A percentile compares a stretch with the other conserved stretches of the same genome.
These are phyloP conservation scores for Patagioenas fasciata DNA, from an alignment of 2,113 vertebrate species.

Conservation along the genomic window DNA sequence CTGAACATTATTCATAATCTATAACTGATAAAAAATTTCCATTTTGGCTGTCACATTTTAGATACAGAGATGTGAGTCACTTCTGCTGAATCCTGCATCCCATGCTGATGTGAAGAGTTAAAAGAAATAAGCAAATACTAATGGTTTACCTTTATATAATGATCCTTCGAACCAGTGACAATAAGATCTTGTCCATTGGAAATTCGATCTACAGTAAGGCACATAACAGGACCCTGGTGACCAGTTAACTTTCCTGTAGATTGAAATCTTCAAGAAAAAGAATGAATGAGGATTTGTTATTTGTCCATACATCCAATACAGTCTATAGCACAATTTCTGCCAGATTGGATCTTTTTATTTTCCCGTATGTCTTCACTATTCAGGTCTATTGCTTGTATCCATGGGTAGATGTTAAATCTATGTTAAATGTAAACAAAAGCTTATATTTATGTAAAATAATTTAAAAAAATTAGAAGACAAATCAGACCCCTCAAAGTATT, in stretches of 20 bases:
- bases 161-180: slow-evolving; percentile 96
- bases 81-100: not conserved
- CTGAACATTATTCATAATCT: not conserved
- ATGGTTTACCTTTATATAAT: slow-evolving; percentile 87
- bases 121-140: not conserved
- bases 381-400: not conserved
- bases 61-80: not conserved
- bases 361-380: not conserved
- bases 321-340: not conserved
- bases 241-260: slow-evolving; percentile 96
- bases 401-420: not conserved
- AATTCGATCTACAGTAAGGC: slow-evolving; percentile 88
- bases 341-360: not conserved
- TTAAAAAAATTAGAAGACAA: not conserved
- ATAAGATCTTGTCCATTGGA: slow-evolving; percentile 91
- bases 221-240: slow-evolving; percentile 92
- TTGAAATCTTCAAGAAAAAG: slow-evolving; percentile 82
- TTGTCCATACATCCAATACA: not conserved
- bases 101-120: not conserved
- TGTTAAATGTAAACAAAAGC: not conserved
- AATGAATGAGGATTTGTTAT: not conserved
- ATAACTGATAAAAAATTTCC: not conserved
- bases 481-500: not conserved
- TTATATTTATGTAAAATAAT: not conserved
- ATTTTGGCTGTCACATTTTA: not conserved